Base-by-base conservation (phyloP, 2,888 invertebrate species). In the Zaprionus lineosus region DNA sequence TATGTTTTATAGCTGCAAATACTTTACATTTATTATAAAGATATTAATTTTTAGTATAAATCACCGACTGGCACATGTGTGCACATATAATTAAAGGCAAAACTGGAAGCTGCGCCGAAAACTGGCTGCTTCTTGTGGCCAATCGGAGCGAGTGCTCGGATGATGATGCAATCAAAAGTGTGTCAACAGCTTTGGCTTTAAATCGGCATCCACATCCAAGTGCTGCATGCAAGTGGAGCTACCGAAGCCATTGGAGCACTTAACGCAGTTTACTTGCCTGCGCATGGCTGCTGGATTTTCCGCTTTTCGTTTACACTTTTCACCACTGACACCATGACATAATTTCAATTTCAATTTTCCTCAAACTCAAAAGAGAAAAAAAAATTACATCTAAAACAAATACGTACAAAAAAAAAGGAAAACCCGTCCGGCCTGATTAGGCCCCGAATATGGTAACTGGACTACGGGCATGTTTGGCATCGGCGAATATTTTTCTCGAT, bases 241-340 rank as follows among this genome's bases (percentile, higher is more conserved):
- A n/a, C n/a, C n/a, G n/a, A n/a, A n/a, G n/a, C n/a, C n/a, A n/a
- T n/a, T n/a, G n/a, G n/a, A 76, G 53, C 68, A 63, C 36, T 72
- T 72, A 56, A 60, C 58, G 47, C 44, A 21, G 69, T 37, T 43
- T 40, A 60, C 29, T 40, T 33, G 31, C 16, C 31, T 50, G 48
- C 18, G 52, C 40, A 55, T 69, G 44, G 28, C 33, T 48, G 73
- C 59, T 70, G 60, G 58, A 62, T 74, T 86, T 86, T 81, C 74
- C 68, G 71, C 74, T 74, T 74, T 81, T 86, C 78, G 71, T 84
- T 81, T 77, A 73, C 76, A 77, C 81, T 81, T 84, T 79, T 75
- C 72, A 77, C 65, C 77, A 77, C 68, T 84, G 87, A 82, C 87
- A 87, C 84, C 84, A 71, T 87, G 82, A 85, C 86, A 87, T 86